A percentile compares a stretch with the other conserved stretches of the same genome.
Conservation (phyloP, 2,888 invertebrate species). For the Dynastes grantii region DNA sequence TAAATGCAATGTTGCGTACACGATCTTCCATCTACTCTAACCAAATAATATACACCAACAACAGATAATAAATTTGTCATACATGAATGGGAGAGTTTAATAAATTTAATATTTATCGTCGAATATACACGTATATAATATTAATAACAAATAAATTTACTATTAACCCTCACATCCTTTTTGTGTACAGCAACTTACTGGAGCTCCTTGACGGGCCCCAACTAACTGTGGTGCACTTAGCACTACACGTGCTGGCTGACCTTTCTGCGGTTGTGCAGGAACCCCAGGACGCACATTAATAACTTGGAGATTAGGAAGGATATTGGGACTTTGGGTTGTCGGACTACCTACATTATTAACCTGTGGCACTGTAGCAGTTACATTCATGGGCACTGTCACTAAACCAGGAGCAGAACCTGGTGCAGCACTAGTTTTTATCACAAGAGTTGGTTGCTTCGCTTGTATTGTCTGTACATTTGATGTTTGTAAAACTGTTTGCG, state of each 20-base stretch:
- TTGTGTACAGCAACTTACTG: constrained; percentile 75
- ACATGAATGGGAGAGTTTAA: constrained; percentile 56
- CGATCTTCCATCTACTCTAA: constrained; percentile 41
- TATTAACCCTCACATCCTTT: constrained; percentile 45
- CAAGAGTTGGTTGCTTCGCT: constrained; percentile 68
- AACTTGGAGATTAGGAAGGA: constrained; percentile 83
- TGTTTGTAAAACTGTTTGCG: constrained; percentile 73
- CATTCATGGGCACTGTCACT: constrained; percentile 78
- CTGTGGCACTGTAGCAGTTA: constrained; percentile 74
- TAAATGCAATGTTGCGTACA: constrained; percentile 42
- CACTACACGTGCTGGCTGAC: constrained; percentile 87
- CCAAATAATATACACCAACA: constrained; percentile 37
- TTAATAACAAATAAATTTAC: constrained; percentile 39
- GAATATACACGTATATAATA: constrained; percentile 25
- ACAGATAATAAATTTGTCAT: constrained; percentile 43
- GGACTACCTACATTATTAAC: constrained; percentile 71
- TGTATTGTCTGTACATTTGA: constrained; percentile 67
- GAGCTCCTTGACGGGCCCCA: constrained; percentile 85
- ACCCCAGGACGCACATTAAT: constrained; percentile 87
- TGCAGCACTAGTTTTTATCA: constrained; percentile 69
- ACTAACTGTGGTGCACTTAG: constrained; percentile 88
- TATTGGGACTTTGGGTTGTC: constrained; percentile 67
- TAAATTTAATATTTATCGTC: constrained; percentile 46
- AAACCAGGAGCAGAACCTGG: constrained; percentile 71
- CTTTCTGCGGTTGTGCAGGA: constrained; percentile 82